A percentile compares a stretch with the other conserved stretches of the same genome.
phyloP scores from a whole-genome alignment of 2,113 vertebrate species.

The Sciurus niger region DNA sequence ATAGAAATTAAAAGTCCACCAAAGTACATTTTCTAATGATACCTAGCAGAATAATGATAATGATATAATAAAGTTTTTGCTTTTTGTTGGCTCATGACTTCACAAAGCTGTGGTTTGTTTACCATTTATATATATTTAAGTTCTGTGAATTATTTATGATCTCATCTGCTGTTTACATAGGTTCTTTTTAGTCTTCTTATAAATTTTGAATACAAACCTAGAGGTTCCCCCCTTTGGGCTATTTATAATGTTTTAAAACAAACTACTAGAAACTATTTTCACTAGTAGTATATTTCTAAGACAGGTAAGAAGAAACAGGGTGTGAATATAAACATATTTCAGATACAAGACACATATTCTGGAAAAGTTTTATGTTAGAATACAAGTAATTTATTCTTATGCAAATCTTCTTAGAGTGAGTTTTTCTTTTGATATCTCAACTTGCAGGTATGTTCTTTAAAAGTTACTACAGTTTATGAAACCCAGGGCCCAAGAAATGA shows the following conservation, averaged over 20 bases:
- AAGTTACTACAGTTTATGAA: conserved; percentile 2
- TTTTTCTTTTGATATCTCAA: conserved; percentile 1
- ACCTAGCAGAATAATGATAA: neutral
- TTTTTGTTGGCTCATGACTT: neutral
- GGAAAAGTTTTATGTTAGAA: neutral
- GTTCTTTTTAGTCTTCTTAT: conserved; percentile 38
- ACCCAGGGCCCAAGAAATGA: neutral
- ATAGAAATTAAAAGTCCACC: conserved; percentile 37
- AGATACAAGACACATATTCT: neutral
- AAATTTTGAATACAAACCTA: conserved; percentile 68
- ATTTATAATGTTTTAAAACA: conserved; percentile 62
- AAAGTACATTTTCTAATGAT: neutral
- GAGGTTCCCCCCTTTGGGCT: conserved; percentile 50
- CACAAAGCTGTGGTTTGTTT: conserved; percentile 40
- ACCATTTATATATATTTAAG: conserved; percentile 36
- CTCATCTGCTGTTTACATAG: conserved; percentile 70
- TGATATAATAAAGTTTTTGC: neutral
- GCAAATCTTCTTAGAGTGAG: neutral
- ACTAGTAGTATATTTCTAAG: neutral
- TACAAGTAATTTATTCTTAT: neutral
- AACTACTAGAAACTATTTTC: neutral
- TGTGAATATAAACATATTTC: neutral
- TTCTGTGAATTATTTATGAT: conserved; percentile 80
- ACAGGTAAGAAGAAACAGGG: neutral
- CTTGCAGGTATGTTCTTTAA: neutral